phyloP scores from a whole-genome alignment of 2,888 invertebrate species.

The Rotaria magnacalcarata region DNA sequence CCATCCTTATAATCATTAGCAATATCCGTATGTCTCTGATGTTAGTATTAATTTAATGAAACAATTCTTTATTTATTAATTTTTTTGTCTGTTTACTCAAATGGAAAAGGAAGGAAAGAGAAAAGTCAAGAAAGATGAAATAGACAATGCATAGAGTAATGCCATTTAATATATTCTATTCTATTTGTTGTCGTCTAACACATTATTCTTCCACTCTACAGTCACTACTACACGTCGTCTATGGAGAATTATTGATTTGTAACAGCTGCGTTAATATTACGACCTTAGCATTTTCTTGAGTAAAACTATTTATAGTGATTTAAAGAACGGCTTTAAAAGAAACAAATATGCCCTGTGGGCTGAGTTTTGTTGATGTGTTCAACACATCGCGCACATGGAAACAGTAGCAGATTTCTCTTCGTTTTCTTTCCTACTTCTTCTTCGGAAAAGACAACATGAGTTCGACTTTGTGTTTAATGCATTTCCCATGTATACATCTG shows the following conservation, averaged over 20 bases:
- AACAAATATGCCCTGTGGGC: slow-evolving; percentile 11
- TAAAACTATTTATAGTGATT: not conserved
- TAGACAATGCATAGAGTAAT: not conserved
- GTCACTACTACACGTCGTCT: not conserved
- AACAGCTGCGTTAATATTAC: not conserved
- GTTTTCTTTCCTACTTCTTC: not conserved
- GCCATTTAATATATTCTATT: not conserved
- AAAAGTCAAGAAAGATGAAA: not conserved
- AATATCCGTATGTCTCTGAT: too few relatives aligned
- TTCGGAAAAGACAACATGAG: not conserved
- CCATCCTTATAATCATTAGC: not conserved
- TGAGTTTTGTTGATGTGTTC: not conserved
- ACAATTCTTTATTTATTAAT: not conserved
- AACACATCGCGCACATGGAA: not conserved
- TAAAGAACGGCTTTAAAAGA: not conserved
- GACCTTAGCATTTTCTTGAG: not conserved
- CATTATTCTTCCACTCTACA: not conserved
- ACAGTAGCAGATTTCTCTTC: too few relatives aligned
- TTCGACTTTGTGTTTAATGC: not conserved
- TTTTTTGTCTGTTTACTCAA: not conserved
- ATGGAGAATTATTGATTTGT: not conserved
- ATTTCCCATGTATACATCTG: not conserved
- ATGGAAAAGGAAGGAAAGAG: not conserved
- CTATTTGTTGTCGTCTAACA: not conserved
- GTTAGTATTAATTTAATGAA: not conserved